Conservation (phyloP, 2,113 vertebrate species). For the Cepphus grylle region DNA sequence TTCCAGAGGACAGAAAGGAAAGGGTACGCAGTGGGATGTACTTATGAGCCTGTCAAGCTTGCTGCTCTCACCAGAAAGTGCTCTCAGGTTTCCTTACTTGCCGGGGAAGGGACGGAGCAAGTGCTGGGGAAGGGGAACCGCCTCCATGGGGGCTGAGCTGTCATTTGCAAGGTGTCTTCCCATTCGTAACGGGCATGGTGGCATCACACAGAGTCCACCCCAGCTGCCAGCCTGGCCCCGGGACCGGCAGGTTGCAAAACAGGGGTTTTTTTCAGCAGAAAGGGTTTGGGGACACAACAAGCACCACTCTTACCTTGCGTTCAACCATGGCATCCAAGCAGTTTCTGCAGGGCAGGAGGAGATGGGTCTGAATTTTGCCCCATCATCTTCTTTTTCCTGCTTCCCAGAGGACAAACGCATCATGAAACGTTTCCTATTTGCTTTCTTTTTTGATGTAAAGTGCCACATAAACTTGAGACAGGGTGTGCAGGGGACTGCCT, state of each 20-base stretch:
- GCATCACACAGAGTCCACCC: background rate
- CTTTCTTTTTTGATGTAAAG: background rate
- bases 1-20: slow-evolving; percentile 30
- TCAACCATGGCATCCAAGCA: background rate
- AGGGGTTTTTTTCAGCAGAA: background rate
- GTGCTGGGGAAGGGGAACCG: background rate
- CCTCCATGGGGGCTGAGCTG: fast-evolving
- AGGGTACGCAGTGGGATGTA: background rate
- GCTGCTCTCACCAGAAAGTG: background rate
- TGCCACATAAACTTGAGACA: background rate
- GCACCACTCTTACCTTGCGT: background rate
- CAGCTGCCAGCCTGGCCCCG: background rate
- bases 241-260: background rate
- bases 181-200: fast-evolving
- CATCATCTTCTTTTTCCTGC: background rate
- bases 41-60: slow-evolving; percentile 44
- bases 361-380: background rate
- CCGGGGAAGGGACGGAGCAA: background rate
- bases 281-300: background rate
- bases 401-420: background rate
- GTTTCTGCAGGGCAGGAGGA: background rate
- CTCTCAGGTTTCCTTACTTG: background rate
- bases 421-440: background rate
- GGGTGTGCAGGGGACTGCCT: background rate
- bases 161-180: background rate